Evolutionary conservation across 1,140 invertebrate species (phyloP), one percentile per base, ranked within the genome.

Genomic region (Drosophila insularis): DNA sequence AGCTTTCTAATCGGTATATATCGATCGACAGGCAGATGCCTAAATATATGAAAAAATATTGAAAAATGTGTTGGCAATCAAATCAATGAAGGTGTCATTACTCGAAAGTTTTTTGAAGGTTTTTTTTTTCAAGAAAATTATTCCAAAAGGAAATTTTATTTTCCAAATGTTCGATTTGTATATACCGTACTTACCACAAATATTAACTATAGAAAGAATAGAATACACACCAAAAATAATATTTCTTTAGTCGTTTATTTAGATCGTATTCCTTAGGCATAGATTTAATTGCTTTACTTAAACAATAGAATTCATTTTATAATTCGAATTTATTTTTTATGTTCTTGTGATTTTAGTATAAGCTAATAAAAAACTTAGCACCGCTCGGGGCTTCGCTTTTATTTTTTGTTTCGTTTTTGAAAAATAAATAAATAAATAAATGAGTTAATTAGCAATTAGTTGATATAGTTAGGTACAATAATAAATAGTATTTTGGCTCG

Each of bases 251-350:
- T 63, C 62, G 71, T 78, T 69, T 69, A 63, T 69, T 69, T 63
- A 61, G 53, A 62, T 86, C 72, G 67, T 66, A 63, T 78, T 80
- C 61, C 69, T 80, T 68, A 80, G 63, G 64, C 37, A 59, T 82
- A 82, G 63, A 75, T 62, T 86, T 81, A 73, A 82, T 86, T 89
- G 82, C 84, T 76, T 91, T 91, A 91, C 89, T 91, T 91, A 91
- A 81, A 91, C 89, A 91, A 79, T 91, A 91, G 85, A 89, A 86
- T 91, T 89, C 72, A 74, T 91, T 87, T 91, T 84, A 67, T 55
- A 37, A 10, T 35, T 35, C 32, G 11, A 37, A 37, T 80, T 66
- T 55, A 72, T 77, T 60, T 31, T 21, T 63, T 56, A 40, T 58
- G n/a, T 40, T 62, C 56, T 74, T 63, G 40, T 68, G 46, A 71